Evolutionary conservation across 2,113 vertebrate genomes (phyloP), one percentile per base, ranked within the genome.

Genomic region (Chaenogobius annularis): DNA sequence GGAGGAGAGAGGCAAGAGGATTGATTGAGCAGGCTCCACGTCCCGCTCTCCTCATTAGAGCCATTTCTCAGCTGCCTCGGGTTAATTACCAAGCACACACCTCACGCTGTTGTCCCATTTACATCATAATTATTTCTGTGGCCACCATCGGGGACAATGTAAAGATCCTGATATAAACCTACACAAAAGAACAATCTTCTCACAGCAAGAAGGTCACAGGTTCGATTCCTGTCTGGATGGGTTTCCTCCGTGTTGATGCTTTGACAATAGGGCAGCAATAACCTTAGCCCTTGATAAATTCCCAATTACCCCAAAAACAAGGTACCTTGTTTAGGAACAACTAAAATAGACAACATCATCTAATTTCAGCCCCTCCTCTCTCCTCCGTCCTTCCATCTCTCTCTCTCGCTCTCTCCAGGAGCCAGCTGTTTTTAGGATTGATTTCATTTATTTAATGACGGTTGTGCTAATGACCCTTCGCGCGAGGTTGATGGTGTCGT

Each of bases 101-200:
- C 92, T 93, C 93, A 91, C 86, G 91, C 91, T 94, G 94, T 94
- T 95, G 93, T 94, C 93, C 93, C 90, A 89, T 91, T 95, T 95
- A 95, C 94, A 95, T 96, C 93, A 95, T 95, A 95, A 97, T 96
- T 96, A 97, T 96, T 96, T 95, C 92, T 90, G 89, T 80, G 88
- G 91, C 85, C 69, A 82, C 82, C 85, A 88, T 79, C 69, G 82
- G 90, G 93, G 93, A 90, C 90, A 92, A 88, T 91, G 87, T 91
- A 87, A 87, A 88, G 74, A 88, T 87, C 69, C 68, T 91, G 86
- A 91, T 94, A 93, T 89, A 88, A 92, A 58, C 55, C 55, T 14
- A 12, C 22, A 52, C 50, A n/a, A 19, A 23, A 26, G 1, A 26
- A 5, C 22, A 14, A 1, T 31, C 26, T 1, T 31, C 26, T 31